Evolutionary conservation across 2,113 vertebrate species (phyloP).

Genomic region (Eidolon helvum): DNA sequence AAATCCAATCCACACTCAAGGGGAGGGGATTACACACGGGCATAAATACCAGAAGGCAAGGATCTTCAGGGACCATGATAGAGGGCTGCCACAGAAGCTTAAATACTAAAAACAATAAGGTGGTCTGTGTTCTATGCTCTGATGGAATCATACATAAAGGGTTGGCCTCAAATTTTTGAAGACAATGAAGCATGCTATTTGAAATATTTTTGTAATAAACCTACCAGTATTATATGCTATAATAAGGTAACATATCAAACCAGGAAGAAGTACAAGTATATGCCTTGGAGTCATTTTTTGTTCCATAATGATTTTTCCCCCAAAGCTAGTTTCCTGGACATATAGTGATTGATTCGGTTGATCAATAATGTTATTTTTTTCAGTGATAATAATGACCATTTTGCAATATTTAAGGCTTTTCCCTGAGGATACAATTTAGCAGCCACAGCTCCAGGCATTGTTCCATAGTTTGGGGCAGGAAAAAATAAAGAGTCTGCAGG

Average conservation of each 20-base stretch:
- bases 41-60: not conserved
- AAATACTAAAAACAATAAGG: not conserved
- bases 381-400: not conserved
- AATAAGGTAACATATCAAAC: not conserved
- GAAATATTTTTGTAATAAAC: not conserved
- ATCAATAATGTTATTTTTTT: not conserved
- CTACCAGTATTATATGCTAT: not conserved
- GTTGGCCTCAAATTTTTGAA: not conserved
- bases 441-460: not conserved
- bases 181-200: not conserved
- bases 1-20: not conserved
- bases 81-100: not conserved
- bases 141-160: not conserved
- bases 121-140: not conserved
- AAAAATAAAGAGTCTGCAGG: not conserved
- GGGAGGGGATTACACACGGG: fast-evolving
- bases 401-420: not conserved
- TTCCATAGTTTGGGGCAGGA: not conserved
- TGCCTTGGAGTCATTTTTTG: not conserved
- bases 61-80: fast-evolving
- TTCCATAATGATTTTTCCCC: not conserved
- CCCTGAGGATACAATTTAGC: not conserved
- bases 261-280: not conserved
- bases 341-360: not conserved
- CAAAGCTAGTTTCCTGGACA: not conserved